phyloP scores from a whole-genome alignment of 2,113 vertebrate genomes.

The Hippocampus comes region DNA sequence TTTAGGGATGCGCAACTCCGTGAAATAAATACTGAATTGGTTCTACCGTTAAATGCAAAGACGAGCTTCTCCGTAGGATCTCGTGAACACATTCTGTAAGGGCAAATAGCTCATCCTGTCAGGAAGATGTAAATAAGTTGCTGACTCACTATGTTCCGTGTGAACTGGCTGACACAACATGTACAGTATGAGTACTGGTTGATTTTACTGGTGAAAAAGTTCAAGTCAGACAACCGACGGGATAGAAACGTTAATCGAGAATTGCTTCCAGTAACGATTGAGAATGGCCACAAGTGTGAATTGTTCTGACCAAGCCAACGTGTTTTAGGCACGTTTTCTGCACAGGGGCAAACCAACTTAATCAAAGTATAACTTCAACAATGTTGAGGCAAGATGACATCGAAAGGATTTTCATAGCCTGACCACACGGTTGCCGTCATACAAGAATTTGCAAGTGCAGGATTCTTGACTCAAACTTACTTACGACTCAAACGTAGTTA shows the following conservation, averaged over 20 bases:
- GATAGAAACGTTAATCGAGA: background rate
- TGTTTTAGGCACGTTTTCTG: background rate
- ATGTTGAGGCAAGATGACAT: background rate
- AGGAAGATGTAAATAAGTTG: slow-evolving; percentile 22
- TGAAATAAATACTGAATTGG: background rate
- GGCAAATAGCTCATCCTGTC: slow-evolving; percentile 33
- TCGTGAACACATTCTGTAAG: slow-evolving; percentile 16
- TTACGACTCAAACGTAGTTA: background rate
- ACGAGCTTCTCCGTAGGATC: background rate
- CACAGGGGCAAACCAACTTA: background rate
- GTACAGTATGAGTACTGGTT: slow-evolving; percentile 5
- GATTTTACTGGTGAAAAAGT: slow-evolving; percentile 20
- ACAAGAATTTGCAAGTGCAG: too few relatives aligned
- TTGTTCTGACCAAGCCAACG: background rate
- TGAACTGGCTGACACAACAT: slow-evolving; percentile 27
- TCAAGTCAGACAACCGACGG: slow-evolving; percentile 22
- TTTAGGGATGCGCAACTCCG: slow-evolving; percentile 29
- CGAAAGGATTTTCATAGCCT: too few relatives aligned
- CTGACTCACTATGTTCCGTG: slow-evolving; percentile 29
- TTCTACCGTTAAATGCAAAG: background rate
- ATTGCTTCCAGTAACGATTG: background rate
- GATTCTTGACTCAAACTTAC: too few relatives aligned
- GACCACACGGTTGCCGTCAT: too few relatives aligned
- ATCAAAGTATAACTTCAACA: background rate
- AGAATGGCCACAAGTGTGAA: background rate